Conservation (phyloP, 2,888 invertebrate species). For the Macaria liturata region DNA sequence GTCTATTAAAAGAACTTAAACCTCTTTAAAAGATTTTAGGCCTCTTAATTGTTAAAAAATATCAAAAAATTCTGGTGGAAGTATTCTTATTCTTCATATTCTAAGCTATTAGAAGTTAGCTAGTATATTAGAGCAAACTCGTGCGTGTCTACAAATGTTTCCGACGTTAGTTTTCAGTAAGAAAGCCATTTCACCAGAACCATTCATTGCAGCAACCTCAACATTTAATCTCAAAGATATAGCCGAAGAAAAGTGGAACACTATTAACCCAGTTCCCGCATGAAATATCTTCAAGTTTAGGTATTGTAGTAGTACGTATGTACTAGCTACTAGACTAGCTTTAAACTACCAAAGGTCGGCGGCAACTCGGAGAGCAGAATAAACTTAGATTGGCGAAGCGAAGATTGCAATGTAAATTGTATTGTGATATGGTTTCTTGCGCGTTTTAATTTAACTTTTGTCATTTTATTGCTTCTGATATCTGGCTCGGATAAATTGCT, state of each 20-base stretch:
- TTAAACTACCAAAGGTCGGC: slow-evolving; percentile 51
- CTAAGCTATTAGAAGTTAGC: too few species aligned
- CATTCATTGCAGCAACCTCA: slow-evolving; percentile 7
- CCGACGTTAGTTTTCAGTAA: too few species aligned
- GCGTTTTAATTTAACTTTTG: slow-evolving; percentile 3
- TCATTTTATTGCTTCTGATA: neutral
- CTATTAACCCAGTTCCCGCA: slow-evolving; percentile 36
- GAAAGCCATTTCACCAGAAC: neutral
- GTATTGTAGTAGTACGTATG: slow-evolving; percentile 7
- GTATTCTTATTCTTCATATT: too few species aligned
- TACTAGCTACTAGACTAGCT: slow-evolving; percentile 15
- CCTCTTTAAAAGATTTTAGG: too few species aligned
- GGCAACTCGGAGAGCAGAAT: slow-evolving; percentile 45
- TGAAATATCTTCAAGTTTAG: slow-evolving; percentile 31
- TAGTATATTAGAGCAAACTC: too few species aligned
- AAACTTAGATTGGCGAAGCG: slow-evolving; percentile 54
- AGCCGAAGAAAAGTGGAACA: slow-evolving; percentile 14
- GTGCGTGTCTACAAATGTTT: too few species aligned
- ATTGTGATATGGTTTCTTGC: slow-evolving; percentile 23
- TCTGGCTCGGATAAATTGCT: too few species aligned
- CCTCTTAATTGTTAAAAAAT: too few species aligned
- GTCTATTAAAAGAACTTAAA: too few species aligned
- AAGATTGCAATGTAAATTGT: slow-evolving; percentile 52
- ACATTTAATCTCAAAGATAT: slow-evolving; percentile 15
- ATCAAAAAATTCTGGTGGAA: too few species aligned